Base-by-base conservation (phyloP, 2,888 invertebrate genomes). In the Coenonympha glycerion region DNA sequence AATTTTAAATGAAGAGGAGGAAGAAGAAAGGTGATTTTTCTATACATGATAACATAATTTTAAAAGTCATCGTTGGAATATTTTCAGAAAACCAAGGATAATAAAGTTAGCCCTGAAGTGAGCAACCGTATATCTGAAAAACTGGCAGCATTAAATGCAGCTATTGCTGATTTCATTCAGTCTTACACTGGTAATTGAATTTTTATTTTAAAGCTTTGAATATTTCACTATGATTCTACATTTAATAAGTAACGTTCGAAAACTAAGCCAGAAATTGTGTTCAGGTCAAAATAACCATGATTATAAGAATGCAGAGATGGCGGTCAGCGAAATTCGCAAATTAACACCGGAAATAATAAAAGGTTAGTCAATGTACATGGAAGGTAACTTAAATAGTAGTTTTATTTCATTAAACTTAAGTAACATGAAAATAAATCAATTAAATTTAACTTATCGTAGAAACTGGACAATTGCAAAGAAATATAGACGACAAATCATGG, bases 141-240 rank as follows among this genome's bases (percentile, higher is more conserved):
- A 21, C 24, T 81, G 26, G 73, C 73, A 0, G 68, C 64, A 22
- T 63, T 79, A 6, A 79, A 80, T 52, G 80, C 76, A 0, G 76
- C 81, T 1, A 54, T 77, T 2, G 78, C 77, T 0, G 61, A 70
- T 0, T 62, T 80, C 1, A 55, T 77, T 1, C 59, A 64, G 0
- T 69, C 76, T n/a, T 69, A 69, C 3, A 55, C 63, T 2, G 72
- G 77, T 76, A 49, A 53, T 6, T 8, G 30, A 21, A 11, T 21
- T 6, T 18, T 33, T 16, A 11, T 36, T 21, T 5, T 3, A 6
- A 24, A 28, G 8, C 3, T 28, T 11, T n/a, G 11, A n/a, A n/a
- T n/a, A n/a, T n/a, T n/a, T n/a, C n/a, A n/a, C n/a, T n/a, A n/a
- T n/a, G n/a, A n/a, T n/a, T n/a, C n/a, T n/a, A n/a, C n/a, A n/a